These are phyloP conservation scores for Dasyurus viverrinus DNA, from an alignment of 2,113 vertebrate genomes.

Conservation along the genomic window DNA sequence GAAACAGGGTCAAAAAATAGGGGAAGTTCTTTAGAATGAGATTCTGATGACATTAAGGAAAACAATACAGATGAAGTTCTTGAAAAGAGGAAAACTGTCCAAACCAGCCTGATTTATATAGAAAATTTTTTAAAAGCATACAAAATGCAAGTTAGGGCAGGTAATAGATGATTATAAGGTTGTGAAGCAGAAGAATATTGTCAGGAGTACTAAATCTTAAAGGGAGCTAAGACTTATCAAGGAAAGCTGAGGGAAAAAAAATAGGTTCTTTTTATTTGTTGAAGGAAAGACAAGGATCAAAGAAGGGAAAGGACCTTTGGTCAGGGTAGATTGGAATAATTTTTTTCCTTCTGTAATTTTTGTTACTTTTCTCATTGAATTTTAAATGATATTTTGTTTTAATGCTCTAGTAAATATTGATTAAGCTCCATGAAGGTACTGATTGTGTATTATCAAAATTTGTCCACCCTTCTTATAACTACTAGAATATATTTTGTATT, in stretches of 20 bases:
- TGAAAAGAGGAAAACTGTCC: neutral
- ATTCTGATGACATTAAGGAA: neutral
- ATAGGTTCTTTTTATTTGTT: neutral
- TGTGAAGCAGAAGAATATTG: neutral
- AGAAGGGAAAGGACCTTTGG: neutral
- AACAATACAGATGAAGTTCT: neutral
- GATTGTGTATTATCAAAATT: neutral
- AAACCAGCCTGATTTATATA: neutral
- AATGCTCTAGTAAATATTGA: neutral
- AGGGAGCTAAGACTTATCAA: neutral
- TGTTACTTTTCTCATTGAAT: neutral
- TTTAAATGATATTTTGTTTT: neutral
- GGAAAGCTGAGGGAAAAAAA: neutral
- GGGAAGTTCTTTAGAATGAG: neutral
- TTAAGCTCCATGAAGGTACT: neutral
- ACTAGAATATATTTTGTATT: neutral
- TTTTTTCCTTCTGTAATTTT: neutral
- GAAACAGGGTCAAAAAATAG: neutral
- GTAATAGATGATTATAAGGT: neutral
- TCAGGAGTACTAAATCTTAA: neutral
- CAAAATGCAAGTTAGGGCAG: neutral
- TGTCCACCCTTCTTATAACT: neutral
- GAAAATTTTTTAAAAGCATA: neutral
- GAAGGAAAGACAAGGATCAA: neutral
- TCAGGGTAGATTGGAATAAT: neutral